Percentiles rank a stretch among this genome's conserved stretches.
Conservation (phyloP, 1,140 invertebrate species). For the Cepaea nemoralis region DNA sequence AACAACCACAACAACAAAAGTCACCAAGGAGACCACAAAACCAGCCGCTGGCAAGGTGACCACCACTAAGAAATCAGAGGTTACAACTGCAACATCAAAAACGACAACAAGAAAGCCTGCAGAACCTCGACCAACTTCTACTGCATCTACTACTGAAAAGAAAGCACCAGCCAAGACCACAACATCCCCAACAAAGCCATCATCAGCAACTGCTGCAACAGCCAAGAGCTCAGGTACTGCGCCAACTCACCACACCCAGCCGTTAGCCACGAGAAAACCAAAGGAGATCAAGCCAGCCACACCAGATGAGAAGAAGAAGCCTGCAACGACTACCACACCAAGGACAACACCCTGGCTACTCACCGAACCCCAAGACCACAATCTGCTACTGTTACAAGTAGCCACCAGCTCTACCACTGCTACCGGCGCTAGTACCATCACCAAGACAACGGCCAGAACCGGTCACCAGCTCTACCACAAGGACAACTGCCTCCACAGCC, state of each 20-base stretch:
- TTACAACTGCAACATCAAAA: slow-evolving; percentile 7
- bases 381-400: slow-evolving; percentile 8
- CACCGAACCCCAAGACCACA: neutral
- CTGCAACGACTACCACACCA: neutral
- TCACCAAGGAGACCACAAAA: neutral
- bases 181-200: slow-evolving; percentile 8
- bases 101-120: slow-evolving; percentile 25
- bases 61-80: neutral
- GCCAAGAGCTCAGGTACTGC: neutral
- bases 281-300: neutral
- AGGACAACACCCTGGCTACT: neutral
- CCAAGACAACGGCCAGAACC: neutral
- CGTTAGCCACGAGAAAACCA: slow-evolving; percentile 3
- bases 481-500: neutral
- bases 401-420: neutral
- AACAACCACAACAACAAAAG: slow-evolving; percentile 15
- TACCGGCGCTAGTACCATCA: neutral
- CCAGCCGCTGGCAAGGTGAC: neutral
- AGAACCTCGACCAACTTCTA: slow-evolving; percentile 18
- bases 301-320: slow-evolving; percentile 24
- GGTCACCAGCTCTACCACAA: neutral
- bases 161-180: slow-evolving; percentile 17
- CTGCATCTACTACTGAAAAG: slow-evolving; percentile 1
- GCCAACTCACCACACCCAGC: neutral
- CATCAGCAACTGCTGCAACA: neutral